These are phyloP conservation scores for Ceratothoa steindachneri DNA, from an alignment of 2,888 invertebrate species.

Conservation along the genomic window DNA sequence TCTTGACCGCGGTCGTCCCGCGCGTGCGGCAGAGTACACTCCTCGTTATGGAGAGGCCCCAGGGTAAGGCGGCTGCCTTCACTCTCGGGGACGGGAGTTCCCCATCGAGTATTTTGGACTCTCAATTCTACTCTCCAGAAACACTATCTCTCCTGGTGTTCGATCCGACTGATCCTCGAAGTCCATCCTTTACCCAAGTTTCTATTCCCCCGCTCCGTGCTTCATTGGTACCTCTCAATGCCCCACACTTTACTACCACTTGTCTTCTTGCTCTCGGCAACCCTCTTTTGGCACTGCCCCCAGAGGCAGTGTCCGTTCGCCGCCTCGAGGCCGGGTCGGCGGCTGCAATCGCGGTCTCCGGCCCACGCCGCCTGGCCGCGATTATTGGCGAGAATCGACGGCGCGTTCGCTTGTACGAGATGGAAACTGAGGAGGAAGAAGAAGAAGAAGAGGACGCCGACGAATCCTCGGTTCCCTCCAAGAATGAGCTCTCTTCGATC, in stretches of 20 bases:
- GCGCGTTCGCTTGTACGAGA: constrained; percentile 80
- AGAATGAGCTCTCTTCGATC: no score
- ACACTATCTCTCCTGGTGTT: constrained; percentile 66
- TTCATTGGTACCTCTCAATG: not conserved
- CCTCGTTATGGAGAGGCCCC: not conserved
- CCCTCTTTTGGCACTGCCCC: not conserved
- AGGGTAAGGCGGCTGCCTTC: not conserved
- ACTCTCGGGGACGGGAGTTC: not conserved
- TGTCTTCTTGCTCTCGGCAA: not conserved
- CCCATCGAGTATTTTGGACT: constrained; percentile 59
- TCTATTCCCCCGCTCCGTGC: not conserved
- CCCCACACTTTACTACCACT: not conserved
- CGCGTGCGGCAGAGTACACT: not conserved
- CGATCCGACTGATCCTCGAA: constrained; percentile 30
- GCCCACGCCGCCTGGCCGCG: constrained; percentile 76
- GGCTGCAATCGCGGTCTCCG: constrained; percentile 74
- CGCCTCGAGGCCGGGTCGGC: constrained; percentile 66
- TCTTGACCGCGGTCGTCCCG: not conserved
- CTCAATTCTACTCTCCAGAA: constrained; percentile 71
- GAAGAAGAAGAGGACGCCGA: constrained; percentile 56
- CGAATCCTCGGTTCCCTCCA: no score
- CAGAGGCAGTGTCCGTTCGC: constrained; percentile 53
- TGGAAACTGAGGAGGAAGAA: constrained; percentile 87
- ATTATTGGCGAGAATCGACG: constrained; percentile 73
- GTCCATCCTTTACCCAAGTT: not conserved